Evolutionary conservation across 2,113 vertebrate genomes (phyloP), one percentile per base, ranked within the genome.

Genomic region (Epinephelus cyanopodus): DNA sequence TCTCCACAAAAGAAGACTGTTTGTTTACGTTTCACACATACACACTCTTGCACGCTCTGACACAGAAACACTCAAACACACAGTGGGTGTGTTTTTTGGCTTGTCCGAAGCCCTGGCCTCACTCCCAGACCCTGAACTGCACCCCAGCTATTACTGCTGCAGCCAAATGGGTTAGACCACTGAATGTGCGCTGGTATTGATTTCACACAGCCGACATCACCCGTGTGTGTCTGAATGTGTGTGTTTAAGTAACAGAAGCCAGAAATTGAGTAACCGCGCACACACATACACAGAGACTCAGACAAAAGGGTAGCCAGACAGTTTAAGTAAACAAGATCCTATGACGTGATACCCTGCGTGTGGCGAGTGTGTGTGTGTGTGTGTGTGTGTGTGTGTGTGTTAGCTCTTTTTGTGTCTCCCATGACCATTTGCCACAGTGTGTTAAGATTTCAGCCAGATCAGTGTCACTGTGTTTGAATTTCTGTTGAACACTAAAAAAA

Each of bases 121-220:
- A 27, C 61, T 92, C 89, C 86, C 83, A 88, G 88, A 88, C 71
- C 50, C 37, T 83, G 76, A 85, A 88, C 79, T 63, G 62, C 72
- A 77, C 66, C 87, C 63, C 66, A 69, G 79, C 65, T 64, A 57
- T 68, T 78, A 81, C 66, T 47, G 74, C 85, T 81, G 68, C 82
- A 83, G 90, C 88, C 89, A 93, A 92, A 90, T 87, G 75, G 74
- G 87, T 91, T 86, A 89, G 69, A 86, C 70, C 77, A 58, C 77
- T 79, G 60, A 52, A 86, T 76, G 69, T 74, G 63, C 58, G 52
- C 58, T 74, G 47, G 83, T 87, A 87, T 89, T 81, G 88, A 88
- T 91, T 93, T 90, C 89, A 88, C 84, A 79, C 72, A 84, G 77
- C 74, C n/a, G 58, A 89, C 89, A 84, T 79, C 62, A 74, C 67